Base-by-base conservation (phyloP, 2,113 vertebrate species). In the Mesembrinibis cayennensis region DNA sequence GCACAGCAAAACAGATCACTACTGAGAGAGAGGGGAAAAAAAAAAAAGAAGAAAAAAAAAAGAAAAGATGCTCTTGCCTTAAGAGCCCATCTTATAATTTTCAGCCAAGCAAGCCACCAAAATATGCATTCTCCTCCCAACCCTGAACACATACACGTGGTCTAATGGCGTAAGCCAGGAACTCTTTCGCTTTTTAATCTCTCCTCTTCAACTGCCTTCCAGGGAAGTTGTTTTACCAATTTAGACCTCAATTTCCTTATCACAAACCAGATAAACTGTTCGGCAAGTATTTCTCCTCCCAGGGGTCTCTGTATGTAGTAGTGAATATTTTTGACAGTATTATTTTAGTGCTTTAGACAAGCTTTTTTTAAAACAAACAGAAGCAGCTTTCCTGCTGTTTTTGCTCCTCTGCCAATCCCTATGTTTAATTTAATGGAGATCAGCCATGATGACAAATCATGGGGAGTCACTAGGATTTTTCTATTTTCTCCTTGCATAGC, bases 341-440 rank as follows among this genome's bases (percentile, higher is more conserved):
- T 95, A 96, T 89, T 94, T 95, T 45, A 95, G 86, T 1, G 4
- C 89, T 95, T 93, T 72, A 93, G 84, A 97, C 52, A 91, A 88
- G 82, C 22, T 74, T 87, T 93, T 87, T 63, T 0, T 49, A 95
- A 96, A 96, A 94, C 80, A 97, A 97, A 95, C 91, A 95, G 94
- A 92, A 97, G 93, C 81, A 82, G 91, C 89, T 85, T 89, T 94
- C 96, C 94, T 94, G 89, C 93, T 96, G 94, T 4, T 95, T 91
- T 85, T 92, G 95, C 71, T 89, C 67, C 49, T 80, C 93, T 95
- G 96, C 93, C 94, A 96, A 87, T 74, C 84, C 18, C 77, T 85
- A 42, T 82, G 89, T 95, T 96, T 95, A 95, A 97, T 95, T 84
- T 96, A 95, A 89, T 49, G 58, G 94, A 93, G 58, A 95, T 80